Conservation (phyloP, 2,888 invertebrate species). For the Spodoptera picta region DNA sequence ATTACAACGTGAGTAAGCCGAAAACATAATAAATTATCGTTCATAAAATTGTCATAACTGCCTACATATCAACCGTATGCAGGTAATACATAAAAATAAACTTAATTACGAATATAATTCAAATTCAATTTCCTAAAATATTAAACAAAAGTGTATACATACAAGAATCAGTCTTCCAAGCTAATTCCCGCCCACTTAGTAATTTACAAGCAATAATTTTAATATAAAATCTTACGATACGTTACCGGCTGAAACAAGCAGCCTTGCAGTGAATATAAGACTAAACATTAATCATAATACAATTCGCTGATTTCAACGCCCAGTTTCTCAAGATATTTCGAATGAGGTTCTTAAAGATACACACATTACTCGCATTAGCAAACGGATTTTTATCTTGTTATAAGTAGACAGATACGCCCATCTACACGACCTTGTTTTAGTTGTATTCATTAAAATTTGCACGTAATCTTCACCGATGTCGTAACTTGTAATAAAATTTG, state of each 20-base stretch:
- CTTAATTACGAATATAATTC: too few species aligned
- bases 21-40: too few species aligned
- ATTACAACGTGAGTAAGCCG: too few species aligned
- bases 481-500: constrained; percentile 29
- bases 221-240: constrained; percentile 23
- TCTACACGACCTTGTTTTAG: constrained; percentile 30
- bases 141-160: neutral
- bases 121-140: too few species aligned
- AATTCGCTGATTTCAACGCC: constrained; percentile 22
- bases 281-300: constrained; percentile 25
- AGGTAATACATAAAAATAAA: too few species aligned
- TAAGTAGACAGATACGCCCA: neutral
- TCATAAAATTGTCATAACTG: too few species aligned
- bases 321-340: constrained; percentile 17
- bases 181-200: constrained; percentile 25
- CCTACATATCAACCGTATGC: too few species aligned
- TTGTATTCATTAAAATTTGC: constrained; percentile 22
- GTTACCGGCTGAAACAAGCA: constrained; percentile 2
- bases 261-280: constrained; percentile 14
- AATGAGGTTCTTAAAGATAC: constrained; percentile 3
- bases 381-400: constrained; percentile 1
- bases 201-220: constrained; percentile 4
- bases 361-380: constrained; percentile 5
- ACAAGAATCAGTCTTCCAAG: neutral
- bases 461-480: constrained; percentile 38